Evolutionary conservation across 1,140 invertebrate genomes (phyloP).

Genomic region (Diachasma alloeum): DNA sequence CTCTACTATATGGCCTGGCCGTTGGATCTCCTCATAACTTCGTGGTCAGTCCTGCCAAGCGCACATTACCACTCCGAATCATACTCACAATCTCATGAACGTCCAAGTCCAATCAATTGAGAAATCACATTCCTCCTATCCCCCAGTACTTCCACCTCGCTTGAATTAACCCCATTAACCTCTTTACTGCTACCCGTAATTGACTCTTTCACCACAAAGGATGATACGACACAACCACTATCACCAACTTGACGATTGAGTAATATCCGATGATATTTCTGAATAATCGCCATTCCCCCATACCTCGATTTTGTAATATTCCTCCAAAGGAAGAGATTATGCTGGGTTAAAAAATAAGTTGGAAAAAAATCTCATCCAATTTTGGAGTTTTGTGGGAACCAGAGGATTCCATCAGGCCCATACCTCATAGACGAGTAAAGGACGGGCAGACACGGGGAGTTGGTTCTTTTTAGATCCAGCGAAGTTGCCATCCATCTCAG

Average conservation of each 20-base stretch:
- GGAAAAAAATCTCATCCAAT: constrained; percentile 29
- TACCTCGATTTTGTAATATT: constrained; percentile 8
- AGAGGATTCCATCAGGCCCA: constrained; percentile 29
- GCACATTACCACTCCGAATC: too few species aligned
- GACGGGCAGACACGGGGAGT: background rate
- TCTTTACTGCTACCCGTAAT: constrained; percentile 3
- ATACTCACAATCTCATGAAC: too few species aligned
- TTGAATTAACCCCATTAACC: constrained; percentile 21
- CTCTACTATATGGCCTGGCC: too few species aligned
- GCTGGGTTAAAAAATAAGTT: background rate
- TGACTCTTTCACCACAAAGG: constrained; percentile 13
- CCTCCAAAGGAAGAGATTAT: background rate
- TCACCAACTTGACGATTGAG: constrained; percentile 13
- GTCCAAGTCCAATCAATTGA: background rate
- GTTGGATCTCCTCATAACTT: too few species aligned
- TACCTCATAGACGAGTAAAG: constrained; percentile 24
- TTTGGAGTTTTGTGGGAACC: constrained; percentile 33
- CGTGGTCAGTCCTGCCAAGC: too few species aligned
- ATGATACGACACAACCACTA: background rate
- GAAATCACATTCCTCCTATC: constrained; percentile 1
- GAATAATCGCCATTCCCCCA: background rate
- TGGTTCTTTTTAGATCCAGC: background rate
- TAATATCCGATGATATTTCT: constrained; percentile 3
- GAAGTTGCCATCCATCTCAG: constrained; percentile 1
- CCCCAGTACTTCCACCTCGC: background rate